These are phyloP conservation scores for Sebastes dallii DNA, from an alignment of 2,797 vertebrate species.

Conservation along the genomic window DNA sequence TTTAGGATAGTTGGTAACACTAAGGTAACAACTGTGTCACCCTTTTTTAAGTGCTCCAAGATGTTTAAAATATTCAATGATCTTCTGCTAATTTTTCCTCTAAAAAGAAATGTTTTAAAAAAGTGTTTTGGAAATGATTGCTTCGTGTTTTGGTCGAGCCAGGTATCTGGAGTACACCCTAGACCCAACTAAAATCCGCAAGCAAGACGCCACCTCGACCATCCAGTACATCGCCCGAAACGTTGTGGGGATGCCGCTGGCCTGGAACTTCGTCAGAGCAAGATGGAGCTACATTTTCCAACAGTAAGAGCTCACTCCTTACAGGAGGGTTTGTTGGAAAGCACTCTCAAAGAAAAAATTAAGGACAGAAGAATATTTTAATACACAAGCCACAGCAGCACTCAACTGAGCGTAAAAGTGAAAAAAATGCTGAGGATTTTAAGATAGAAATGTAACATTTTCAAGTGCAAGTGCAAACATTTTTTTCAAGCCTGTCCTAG, in stretches of 20 bases:
- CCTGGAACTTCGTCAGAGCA: conserved; percentile 90
- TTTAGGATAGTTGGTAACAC: neutral
- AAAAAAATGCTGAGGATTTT: neutral
- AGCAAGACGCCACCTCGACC: conserved; percentile 88
- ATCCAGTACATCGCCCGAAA: conserved; percentile 88
- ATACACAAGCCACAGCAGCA: neutral
- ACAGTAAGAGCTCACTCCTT: conserved; percentile 83
- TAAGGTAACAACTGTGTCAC: neutral
- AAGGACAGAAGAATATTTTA: neutral
- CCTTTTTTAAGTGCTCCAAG: neutral
- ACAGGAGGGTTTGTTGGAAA: neutral
- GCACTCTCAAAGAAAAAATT: accelerated
- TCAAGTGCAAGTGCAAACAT: neutral
- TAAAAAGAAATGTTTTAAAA: neutral
- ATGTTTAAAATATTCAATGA: neutral
- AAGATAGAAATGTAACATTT: neutral
- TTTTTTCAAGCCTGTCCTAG: neutral
- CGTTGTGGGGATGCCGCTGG: conserved; percentile 86
- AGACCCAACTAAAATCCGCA: conserved; percentile 88
- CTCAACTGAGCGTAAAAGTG: neutral
- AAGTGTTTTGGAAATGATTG: neutral
- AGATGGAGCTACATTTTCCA: conserved; percentile 85
- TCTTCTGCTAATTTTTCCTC: neutral
- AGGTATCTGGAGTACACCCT: conserved; percentile 91
- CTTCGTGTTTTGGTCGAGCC: neutral